Percentiles rank a stretch among this genome's conserved stretches.
Evolutionary conservation across 2,797 vertebrate species (phyloP).

Genomic region (Rhinella marina): DNA sequence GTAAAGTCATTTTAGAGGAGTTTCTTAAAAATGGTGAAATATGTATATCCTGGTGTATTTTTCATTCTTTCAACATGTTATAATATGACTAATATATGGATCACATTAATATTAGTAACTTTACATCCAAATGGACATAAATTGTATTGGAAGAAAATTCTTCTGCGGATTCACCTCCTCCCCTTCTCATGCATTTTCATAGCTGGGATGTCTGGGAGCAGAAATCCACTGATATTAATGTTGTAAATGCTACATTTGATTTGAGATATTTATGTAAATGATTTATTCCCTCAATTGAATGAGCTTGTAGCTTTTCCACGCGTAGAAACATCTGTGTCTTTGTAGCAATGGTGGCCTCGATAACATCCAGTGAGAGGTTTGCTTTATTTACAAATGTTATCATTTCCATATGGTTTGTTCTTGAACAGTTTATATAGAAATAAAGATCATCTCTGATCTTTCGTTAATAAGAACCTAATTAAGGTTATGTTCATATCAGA

Average conservation of each 20-base stretch:
- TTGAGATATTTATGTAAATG: not conserved
- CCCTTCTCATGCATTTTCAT: too few relatives aligned
- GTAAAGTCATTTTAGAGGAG: conserved; percentile 1
- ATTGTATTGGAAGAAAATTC: not conserved
- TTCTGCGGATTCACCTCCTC: too few relatives aligned
- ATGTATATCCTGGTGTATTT: not conserved
- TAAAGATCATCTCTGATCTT: not conserved
- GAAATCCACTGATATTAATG: not conserved
- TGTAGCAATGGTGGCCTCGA: not conserved
- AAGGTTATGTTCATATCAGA: not conserved
- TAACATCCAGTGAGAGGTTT: not conserved
- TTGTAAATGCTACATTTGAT: not conserved
- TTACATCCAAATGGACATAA: not conserved
- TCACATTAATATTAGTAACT: not conserved
- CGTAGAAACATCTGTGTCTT: conserved; percentile 24
- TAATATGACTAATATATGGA: not conserved
- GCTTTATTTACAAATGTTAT: not conserved
- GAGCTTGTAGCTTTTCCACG: not conserved
- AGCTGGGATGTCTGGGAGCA: too few relatives aligned
- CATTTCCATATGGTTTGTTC: not conserved
- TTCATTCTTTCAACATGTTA: not conserved
- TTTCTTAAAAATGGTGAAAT: not conserved
- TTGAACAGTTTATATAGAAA: conserved; percentile 3
- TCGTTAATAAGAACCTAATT: not conserved
- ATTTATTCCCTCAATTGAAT: not conserved